Evolutionary conservation across 2,797 vertebrate genomes (phyloP).

Genomic region (Leptodactylus fallax): DNA sequence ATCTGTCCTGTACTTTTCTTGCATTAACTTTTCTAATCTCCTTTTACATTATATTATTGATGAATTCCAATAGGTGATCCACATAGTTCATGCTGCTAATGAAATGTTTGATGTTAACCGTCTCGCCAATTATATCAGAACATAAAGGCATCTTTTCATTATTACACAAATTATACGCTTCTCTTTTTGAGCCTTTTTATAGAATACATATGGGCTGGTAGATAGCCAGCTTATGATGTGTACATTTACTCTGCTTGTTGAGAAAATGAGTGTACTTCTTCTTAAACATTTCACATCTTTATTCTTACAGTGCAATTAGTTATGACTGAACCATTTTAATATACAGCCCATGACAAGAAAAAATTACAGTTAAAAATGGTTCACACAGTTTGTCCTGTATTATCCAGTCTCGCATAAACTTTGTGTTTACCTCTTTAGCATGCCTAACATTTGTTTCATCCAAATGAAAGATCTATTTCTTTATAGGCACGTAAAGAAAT

Average conservation of each 20-base stretch:
- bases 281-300: neutral
- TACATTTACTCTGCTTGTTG: neutral
- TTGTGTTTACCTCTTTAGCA: no score
- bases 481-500: no score
- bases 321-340: neutral
- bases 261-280: neutral
- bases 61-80: conserved; percentile 6
- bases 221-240: conserved; percentile 13
- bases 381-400: neutral
- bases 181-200: conserved; percentile 7
- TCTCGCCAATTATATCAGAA: conserved; percentile 37
- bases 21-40: no score
- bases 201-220: conserved; percentile 35
- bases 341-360: neutral
- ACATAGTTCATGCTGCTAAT: conserved; percentile 13
- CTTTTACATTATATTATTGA: conserved; percentile 2
- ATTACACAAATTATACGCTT: conserved; percentile 13
- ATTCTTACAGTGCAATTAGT: neutral
- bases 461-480: no score
- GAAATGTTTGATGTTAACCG: conserved; percentile 31
- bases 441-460: no score
- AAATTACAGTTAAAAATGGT: neutral
- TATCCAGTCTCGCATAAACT: neutral
- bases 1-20: neutral
- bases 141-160: conserved; percentile 12